These are phyloP conservation scores for Tenthredo livida DNA, from an alignment of 2,888 invertebrate genomes.

Conservation along the genomic window DNA sequence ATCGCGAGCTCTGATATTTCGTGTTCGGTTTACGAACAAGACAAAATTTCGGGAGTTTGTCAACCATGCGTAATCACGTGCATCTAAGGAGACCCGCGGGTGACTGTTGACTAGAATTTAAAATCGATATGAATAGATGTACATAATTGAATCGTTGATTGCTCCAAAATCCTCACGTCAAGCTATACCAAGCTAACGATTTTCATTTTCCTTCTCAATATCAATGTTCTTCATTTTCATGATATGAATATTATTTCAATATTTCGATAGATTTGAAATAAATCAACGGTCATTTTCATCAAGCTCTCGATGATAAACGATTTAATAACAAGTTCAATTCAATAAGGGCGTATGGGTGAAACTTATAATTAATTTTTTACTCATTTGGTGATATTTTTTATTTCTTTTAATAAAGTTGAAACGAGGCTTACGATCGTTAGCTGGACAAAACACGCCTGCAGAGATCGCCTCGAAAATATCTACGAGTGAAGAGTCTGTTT, in stretches of 20 bases:
- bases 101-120: constrained; percentile 22
- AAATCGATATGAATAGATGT: background rate
- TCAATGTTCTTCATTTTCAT: background rate
- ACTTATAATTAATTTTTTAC: no score
- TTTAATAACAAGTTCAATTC: no score
- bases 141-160: background rate
- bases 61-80: constrained; percentile 25
- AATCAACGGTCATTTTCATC: background rate
- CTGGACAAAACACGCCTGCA: background rate
- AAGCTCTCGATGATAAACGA: background rate
- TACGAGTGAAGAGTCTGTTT: background rate
- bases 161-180: background rate
- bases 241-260: background rate
- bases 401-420: no score
- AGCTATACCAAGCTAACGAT: background rate
- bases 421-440: no score
- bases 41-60: constrained; percentile 22
- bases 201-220: background rate
- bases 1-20: constrained; percentile 31
- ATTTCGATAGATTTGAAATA: background rate
- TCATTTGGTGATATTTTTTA: no score
- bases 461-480: background rate
- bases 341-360: no score
- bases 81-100: background rate
- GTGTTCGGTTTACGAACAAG: constrained; percentile 25